Evolutionary conservation across 35 echinoderm and acorn worm genomes (phyloP), one percentile per base, ranked within the genome.

Genomic region (Diadema setosum): DNA sequence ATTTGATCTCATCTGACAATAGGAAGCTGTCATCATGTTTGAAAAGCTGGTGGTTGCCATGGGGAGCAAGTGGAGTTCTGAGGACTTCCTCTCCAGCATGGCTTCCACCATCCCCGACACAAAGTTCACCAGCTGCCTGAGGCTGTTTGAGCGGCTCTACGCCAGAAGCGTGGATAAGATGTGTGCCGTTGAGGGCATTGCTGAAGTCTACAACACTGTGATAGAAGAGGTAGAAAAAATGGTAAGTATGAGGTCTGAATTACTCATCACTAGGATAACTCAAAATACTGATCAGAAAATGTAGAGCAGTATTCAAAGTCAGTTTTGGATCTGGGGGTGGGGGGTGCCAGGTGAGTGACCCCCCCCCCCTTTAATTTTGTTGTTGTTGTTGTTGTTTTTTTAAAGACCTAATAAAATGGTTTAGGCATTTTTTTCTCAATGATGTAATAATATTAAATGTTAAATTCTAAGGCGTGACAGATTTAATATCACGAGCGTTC

Each of bases 191-290:
- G 86, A 75, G 8, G 86, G 86, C 0, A 65, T 93, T 5, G 33
- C 52, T 0, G 91, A 93, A 12, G 78, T 93, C 0, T 88, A 93
- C 67, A 87, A 93, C 46, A 75, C 83, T 37, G 78, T 83, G 21
- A 85, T 93, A 41, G 87, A 83, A 52, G 86, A 93, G 50, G 80
- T 88, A 9, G 91, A 88, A 64, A 93, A 93, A 78, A 93, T 89
- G 85, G 91, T 93, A 57, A 74, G 45, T 8, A 12, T 59, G 57
- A 20, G 0, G 49, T 12, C 21, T 1, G 49, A 55, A 55, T n/a
- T n/a, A n/a, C n/a, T n/a, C n/a, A n/a, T n/a, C n/a, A n/a, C n/a
- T n/a, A n/a, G n/a, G n/a, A n/a, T n/a, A n/a, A n/a, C n/a, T n/a
- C n/a, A n/a, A n/a, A n/a, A n/a, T n/a, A n/a, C n/a, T n/a, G n/a